Percentiles rank a stretch among this genome's conserved stretches.
phyloP scores from a whole-genome alignment of 2,113 vertebrate species.

The Chionomys nivalis region DNA sequence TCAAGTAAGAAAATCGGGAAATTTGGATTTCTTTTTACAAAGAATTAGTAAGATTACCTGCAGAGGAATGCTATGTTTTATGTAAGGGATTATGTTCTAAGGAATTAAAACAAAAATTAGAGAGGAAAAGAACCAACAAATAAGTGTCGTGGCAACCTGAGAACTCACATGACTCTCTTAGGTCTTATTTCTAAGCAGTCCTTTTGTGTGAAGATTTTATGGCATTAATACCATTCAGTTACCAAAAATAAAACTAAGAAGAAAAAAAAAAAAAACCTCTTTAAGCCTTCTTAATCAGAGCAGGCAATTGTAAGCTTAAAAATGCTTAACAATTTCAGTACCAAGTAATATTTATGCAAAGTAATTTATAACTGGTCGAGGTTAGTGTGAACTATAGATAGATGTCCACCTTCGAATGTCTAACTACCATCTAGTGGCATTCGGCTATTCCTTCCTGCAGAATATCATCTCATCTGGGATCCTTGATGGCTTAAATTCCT shows the following conservation, averaged over 20 bases:
- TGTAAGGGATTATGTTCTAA: conserved; percentile 60
- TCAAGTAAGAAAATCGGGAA: conserved; percentile 69
- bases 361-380: not conserved
- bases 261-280: not conserved
- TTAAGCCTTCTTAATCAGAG: conserved; percentile 55
- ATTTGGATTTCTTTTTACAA: conserved; percentile 50
- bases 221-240: conserved; percentile 50
- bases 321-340: conserved; percentile 42
- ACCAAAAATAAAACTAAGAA: conserved; percentile 67
- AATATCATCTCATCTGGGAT: not conserved
- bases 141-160: conserved; percentile 49
- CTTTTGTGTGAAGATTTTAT: conserved; percentile 60
- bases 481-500: not conserved
- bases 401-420: not conserved
- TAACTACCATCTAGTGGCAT: not conserved
- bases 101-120: not conserved
- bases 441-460: not conserved
- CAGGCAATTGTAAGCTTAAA: conserved; percentile 15
- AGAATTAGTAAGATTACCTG: conserved; percentile 69
- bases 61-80: conserved; percentile 54
- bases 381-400: not conserved
- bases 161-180: conserved; percentile 62
- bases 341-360: not conserved
- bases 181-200: conserved; percentile 58
- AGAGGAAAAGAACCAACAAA: conserved; percentile 57